Evolutionary conservation across 2,888 invertebrate species (phyloP).

Genomic region (Eupithecia centaureata): DNA sequence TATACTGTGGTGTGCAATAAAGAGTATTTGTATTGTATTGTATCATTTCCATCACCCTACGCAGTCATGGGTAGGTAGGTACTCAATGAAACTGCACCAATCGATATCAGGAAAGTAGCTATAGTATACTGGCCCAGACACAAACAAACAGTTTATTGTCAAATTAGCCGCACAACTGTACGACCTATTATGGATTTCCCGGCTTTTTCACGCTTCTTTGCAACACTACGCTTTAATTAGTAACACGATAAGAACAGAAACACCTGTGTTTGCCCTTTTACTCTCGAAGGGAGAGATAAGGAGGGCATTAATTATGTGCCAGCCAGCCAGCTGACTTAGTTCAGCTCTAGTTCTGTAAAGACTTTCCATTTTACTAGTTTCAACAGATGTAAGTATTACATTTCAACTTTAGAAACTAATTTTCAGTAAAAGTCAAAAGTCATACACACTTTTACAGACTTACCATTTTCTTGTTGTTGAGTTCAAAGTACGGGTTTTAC

Average conservation of each 20-base stretch:
- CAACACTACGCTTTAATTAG: constrained; percentile 52
- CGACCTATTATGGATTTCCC: not conserved
- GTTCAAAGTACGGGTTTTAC: too few relatives aligned
- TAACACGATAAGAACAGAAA: constrained; percentile 51
- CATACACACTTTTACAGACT: not conserved
- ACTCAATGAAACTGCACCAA: too few relatives aligned
- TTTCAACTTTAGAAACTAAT: not conserved
- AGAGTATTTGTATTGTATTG: too few relatives aligned
- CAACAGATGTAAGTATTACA: not conserved
- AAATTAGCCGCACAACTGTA: not conserved
- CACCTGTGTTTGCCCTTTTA: constrained; percentile 59
- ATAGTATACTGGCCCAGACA: too few relatives aligned
- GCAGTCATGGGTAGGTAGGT: too few relatives aligned
- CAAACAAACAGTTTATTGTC: not conserved
- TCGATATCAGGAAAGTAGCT: too few relatives aligned
- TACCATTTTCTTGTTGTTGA: not conserved
- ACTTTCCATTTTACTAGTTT: constrained; percentile 36
- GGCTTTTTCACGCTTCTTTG: not conserved
- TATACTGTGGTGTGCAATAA: too few relatives aligned
- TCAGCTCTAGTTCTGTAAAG: constrained; percentile 34
- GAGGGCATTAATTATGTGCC: constrained; percentile 41
- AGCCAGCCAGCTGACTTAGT: constrained; percentile 31
- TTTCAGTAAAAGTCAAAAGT: not conserved
- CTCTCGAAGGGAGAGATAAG: constrained; percentile 47
- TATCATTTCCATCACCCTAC: too few relatives aligned